phyloP scores from a whole-genome alignment of 2,113 vertebrate genomes.

The Phasianus colchicus region DNA sequence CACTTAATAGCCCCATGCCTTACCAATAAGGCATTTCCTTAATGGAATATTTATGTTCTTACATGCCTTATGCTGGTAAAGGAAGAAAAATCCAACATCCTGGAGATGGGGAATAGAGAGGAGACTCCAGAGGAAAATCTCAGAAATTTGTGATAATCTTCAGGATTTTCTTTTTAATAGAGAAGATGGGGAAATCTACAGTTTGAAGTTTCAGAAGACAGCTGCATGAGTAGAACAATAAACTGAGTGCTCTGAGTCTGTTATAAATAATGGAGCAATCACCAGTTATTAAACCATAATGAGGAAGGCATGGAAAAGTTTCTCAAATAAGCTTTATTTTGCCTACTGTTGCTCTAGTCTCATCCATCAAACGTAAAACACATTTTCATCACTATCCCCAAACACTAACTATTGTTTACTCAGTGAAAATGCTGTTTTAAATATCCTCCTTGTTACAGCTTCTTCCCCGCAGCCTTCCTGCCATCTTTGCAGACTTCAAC shows the following conservation, averaged over 20 bases:
- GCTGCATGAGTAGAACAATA: conserved; percentile 55
- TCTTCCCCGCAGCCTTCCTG: background rate
- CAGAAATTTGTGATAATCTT: background rate
- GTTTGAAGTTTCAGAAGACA: conserved; percentile 5
- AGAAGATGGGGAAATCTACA: background rate
- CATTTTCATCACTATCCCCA: conserved; percentile 15
- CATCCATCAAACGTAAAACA: conserved; percentile 25
- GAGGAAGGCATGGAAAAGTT: conserved; percentile 43
- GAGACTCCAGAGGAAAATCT: conserved; percentile 9
- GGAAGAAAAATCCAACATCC: conserved; percentile 21
- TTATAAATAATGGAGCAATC: conserved; percentile 62
- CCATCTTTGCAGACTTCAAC: background rate
- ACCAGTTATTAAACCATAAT: conserved; percentile 65
- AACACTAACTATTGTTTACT: conserved; percentile 17
- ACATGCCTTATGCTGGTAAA: conserved; percentile 32
- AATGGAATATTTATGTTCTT: background rate
- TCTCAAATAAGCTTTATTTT: conserved; percentile 12
- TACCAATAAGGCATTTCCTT: conserved; percentile 34
- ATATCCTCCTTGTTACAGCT: background rate
- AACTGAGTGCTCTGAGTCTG: background rate
- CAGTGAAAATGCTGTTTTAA: conserved; percentile 14
- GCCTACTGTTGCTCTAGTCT: conserved; percentile 29
- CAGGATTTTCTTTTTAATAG: background rate
- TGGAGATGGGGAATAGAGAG: background rate
- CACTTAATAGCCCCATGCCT: background rate